These are phyloP conservation scores for Epinephelus malabaricus DNA, from an alignment of 2,797 vertebrate genomes.

Conservation along the genomic window DNA sequence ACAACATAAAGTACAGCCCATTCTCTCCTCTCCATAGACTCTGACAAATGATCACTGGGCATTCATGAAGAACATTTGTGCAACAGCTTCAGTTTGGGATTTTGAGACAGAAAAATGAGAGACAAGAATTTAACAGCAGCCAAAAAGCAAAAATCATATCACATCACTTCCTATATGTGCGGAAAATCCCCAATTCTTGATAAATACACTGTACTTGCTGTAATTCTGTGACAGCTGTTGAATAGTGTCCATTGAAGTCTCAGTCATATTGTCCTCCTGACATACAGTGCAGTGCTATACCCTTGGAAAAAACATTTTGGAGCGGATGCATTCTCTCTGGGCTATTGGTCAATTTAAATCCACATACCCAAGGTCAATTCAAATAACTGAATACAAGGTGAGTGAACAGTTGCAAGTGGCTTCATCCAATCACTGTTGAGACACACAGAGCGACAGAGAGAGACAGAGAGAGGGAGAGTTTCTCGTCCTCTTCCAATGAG, in stretches of 20 bases:
- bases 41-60: background rate
- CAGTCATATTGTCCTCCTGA: background rate
- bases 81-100: background rate
- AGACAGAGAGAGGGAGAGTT: slow-evolving; percentile 15
- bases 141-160: background rate
- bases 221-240: background rate
- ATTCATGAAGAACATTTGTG: slow-evolving; percentile 9
- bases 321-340: background rate
- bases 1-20: background rate
- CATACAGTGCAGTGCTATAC: background rate
- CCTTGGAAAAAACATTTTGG: background rate
- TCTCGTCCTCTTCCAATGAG: slow-evolving; percentile 65
- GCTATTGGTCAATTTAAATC: background rate
- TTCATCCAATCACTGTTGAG: slow-evolving; percentile 45
- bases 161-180: background rate
- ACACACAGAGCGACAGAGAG: background rate
- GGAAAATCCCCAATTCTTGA: background rate
- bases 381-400: slow-evolving; percentile 35
- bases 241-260: background rate
- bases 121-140: background rate
- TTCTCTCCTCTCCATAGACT: background rate
- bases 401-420: slow-evolving; percentile 9
- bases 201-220: background rate
- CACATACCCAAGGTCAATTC: slow-evolving; percentile 35
- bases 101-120: slow-evolving; percentile 4